These are phyloP conservation scores for Simalia tracyae DNA, from an alignment of 2,797 vertebrate species.

Conservation along the genomic window DNA sequence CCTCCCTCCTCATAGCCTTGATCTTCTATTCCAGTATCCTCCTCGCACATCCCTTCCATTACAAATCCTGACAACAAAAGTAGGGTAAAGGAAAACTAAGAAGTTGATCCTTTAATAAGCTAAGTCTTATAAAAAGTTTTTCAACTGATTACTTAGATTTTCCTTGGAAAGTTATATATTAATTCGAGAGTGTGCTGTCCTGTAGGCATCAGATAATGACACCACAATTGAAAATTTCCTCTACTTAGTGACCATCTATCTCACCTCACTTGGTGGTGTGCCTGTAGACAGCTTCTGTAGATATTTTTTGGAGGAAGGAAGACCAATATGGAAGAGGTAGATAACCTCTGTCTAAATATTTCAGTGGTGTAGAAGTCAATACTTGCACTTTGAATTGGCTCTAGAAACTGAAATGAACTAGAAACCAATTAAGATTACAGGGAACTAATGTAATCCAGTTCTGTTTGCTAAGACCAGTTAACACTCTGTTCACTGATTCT, in stretches of 20 bases:
- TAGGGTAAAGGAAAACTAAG: neutral
- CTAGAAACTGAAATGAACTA: neutral
- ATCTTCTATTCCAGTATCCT: too few relatives aligned
- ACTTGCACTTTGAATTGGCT: neutral
- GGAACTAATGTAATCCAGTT: neutral
- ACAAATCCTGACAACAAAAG: neutral
- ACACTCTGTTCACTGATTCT: neutral
- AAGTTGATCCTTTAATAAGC: neutral
- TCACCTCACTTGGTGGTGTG: neutral
- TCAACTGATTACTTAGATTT: neutral
- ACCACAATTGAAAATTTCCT: neutral
- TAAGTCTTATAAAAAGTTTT: neutral
- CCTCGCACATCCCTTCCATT: too few relatives aligned
- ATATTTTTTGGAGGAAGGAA: neutral
- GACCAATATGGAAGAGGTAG: neutral
- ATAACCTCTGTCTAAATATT: neutral
- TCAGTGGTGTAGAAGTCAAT: neutral
- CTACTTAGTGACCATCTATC: neutral
- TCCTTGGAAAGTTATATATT: neutral
- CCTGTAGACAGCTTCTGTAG: neutral
- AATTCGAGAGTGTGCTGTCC: neutral
- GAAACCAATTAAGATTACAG: neutral
- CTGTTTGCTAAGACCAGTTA: neutral
- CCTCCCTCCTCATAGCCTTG: too few relatives aligned
- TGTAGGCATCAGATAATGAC: neutral